Conservation (phyloP, 1,140 invertebrate species). For the Dryas iulia region DNA sequence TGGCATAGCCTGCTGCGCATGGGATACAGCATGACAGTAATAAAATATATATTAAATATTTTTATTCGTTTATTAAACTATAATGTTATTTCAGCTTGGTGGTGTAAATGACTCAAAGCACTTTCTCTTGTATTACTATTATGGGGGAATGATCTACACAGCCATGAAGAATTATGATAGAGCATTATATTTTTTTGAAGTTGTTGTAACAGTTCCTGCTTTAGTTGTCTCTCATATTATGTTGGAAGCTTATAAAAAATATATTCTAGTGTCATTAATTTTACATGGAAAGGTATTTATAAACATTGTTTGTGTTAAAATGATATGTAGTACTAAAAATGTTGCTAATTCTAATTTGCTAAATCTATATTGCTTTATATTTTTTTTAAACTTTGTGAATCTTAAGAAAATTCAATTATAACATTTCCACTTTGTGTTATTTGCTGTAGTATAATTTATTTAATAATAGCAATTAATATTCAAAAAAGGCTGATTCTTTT, state of each 20-base stretch:
- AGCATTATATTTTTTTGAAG: conserved; percentile 97
- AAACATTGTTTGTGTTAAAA: too few relatives aligned
- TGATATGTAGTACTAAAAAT: too few relatives aligned
- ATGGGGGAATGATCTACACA: conserved; percentile 98
- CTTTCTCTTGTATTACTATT: conserved; percentile 97
- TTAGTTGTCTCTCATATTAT: conserved; percentile 97
- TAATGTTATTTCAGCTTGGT: conserved; percentile 80
- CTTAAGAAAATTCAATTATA: too few relatives aligned
- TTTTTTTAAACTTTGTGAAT: too few relatives aligned
- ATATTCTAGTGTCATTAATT: conserved; percentile 94
- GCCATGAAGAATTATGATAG: conserved; percentile 95
- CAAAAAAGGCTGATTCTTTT: too few relatives aligned
- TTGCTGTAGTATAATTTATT: too few relatives aligned
- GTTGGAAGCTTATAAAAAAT: conserved; percentile 98
- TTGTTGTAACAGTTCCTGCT: conserved; percentile 95
- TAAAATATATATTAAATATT: neutral
- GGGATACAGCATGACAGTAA: neutral
- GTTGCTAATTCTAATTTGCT: too few relatives aligned
- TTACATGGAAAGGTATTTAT: conserved; percentile 93
- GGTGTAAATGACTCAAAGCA: conserved; percentile 94
- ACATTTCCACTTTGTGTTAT: too few relatives aligned
- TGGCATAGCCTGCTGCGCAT: neutral
- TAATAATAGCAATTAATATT: too few relatives aligned
- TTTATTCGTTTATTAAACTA: neutral
- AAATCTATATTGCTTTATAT: too few relatives aligned